Base-by-base conservation (phyloP, 2,888 invertebrate species). In the Glyphotaelius pellucidus region DNA sequence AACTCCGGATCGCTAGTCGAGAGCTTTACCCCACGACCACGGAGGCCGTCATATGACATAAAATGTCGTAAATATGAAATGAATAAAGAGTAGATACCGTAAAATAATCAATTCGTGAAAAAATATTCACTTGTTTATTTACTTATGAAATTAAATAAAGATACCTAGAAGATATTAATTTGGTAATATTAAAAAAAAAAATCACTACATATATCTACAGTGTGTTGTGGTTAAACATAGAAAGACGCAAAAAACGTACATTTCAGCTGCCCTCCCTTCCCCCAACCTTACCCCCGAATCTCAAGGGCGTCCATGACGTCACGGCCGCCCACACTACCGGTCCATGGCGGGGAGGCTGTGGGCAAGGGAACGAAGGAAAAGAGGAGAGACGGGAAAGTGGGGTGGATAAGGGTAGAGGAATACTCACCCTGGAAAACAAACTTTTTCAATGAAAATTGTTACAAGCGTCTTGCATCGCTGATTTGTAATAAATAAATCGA, bases 261-360 rank as follows among this genome's bases (percentile, higher is more conserved):
- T 67, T 88, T 38, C 85, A 32, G 12, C 80, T n/a, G n/a, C 88
- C 30, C 90, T 14, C 52, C 32, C 15, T 42, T 80, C 4, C 32
- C 25, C 80, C 9, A 32, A n/a, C 47, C 47, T 31, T 11, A 80
- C 30, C 80, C 81, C 67, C 81, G 9, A 80, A n/a, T 25, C 90
- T 90, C 88, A 89, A 89, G 88, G 88, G 88, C 88, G 88, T 89
- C 88, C 38, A 89, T 89, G 88, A 89, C 88, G 88, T 89, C 88
- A 89, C 35, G 2, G 79, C 3, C 79, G 79, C 88, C 81, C 83
- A 19, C 81, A 30, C 67, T 67, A 32, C 90, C 12, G 52, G 52
- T 81, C 83, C 84, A 47, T 19, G 42, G 47, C 14, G 90, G 19
- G 67, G 67, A 67, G 83, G 52, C 38, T 80, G 38, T 14, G 25